These are phyloP conservation scores for Phengaris arion DNA, from an alignment of 2,888 invertebrate genomes.

Conservation along the genomic window DNA sequence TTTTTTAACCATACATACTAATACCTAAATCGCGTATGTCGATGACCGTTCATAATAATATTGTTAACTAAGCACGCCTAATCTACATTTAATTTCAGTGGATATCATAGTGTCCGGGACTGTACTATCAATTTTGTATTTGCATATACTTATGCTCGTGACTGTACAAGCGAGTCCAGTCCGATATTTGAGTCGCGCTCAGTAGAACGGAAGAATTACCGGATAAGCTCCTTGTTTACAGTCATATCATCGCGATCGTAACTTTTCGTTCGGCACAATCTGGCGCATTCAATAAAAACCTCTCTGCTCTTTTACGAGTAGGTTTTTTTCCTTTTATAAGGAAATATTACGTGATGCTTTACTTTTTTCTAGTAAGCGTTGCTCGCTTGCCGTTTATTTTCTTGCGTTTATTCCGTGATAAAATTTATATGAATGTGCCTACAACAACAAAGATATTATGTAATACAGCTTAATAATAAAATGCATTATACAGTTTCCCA, in stretches of 20 bases:
- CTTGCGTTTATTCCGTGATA: slow-evolving; percentile 14
- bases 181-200: background rate
- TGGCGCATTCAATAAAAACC: slow-evolving; percentile 23
- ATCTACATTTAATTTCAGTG: background rate
- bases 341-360: slow-evolving; percentile 18
- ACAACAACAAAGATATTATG: background rate
- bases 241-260: slow-evolving; percentile 22
- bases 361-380: slow-evolving; percentile 11
- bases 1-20: too few relatives aligned
- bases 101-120: too few relatives aligned
- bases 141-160: too few relatives aligned
- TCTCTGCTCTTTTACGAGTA: slow-evolving; percentile 16
- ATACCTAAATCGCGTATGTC: too few relatives aligned
- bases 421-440: background rate
- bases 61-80: background rate
- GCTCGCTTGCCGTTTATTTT: slow-evolving; percentile 8
- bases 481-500: background rate
- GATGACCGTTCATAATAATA: too few relatives aligned
- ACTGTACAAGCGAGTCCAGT: background rate
- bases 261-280: slow-evolving; percentile 23
- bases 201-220: slow-evolving; percentile 11
- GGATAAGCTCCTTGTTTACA: slow-evolving; percentile 22
- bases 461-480: background rate
- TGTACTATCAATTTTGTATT: too few relatives aligned
- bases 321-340: slow-evolving; percentile 25